Base-by-base conservation (phyloP, 2,888 invertebrate genomes). In the Drosophila parthenogenetica region DNA sequence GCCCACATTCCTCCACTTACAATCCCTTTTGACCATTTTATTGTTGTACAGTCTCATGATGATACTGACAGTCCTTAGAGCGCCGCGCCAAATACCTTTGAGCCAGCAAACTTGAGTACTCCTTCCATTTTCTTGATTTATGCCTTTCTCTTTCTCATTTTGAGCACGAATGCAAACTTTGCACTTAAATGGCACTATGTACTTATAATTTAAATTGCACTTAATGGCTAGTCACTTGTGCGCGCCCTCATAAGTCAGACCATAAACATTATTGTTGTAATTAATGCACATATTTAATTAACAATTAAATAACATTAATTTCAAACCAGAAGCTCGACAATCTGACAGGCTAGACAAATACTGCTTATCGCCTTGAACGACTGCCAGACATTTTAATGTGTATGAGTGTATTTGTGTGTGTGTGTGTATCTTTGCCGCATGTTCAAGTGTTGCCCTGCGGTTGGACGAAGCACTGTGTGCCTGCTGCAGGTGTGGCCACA, bases 201-300 rank as follows among this genome's bases (percentile, higher is more conserved):
- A 35, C 35, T 35, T 13, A 65, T 70, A 62, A 77, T 62, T 53
- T 61, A 72, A 81, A 74, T 81, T 77, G 72, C 75, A 74, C 76
- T 66, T 73, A 76, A 79, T 67, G 68, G 59, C 32, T 55, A 55
- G 37, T 37, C 45, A 57, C 17, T 57, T 46, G 13, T 39, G 22
- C 22, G n/a, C 43, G 11, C 32, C 45, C 45, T 17, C 32, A 22
- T 13, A 7, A 40, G 29, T 50, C 19, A 19, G 40, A 32, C 7
- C 53, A 7, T 17, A 10, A 25, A 37, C 46, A 48, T 42, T 46
- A 39, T 59, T 35, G 35, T 37, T 37, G 35, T 69, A 77, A 72
- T 81, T 63, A 69, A 81, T 85, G 75, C 55, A 68, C 80, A 73
- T 79, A 63, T 71, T 69, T 67, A 78, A 78, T 82, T 78, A 74